Conservation (phyloP, 2,888 invertebrate species). For the Nomada hirtipes region DNA sequence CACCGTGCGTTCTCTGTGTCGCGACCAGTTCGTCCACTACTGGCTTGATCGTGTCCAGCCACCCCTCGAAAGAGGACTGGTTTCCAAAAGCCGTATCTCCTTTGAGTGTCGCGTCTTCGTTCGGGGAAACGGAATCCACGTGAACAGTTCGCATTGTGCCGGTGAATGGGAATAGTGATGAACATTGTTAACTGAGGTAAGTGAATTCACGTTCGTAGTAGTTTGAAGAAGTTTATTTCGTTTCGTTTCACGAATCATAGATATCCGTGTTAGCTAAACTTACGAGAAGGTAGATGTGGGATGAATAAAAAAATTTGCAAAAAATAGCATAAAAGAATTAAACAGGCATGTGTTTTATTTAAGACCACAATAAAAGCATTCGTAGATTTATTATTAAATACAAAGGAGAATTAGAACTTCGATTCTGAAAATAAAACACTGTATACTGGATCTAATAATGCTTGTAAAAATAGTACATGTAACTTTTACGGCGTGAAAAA, state of each 20-base stretch:
- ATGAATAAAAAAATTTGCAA: no score
- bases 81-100: constrained; percentile 68
- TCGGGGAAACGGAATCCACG: constrained; percentile 41
- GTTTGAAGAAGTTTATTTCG: background rate
- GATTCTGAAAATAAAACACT: background rate
- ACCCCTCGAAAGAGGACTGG: constrained; percentile 75
- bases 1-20: constrained; percentile 32
- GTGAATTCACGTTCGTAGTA: constrained; percentile 10
- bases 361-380: no score
- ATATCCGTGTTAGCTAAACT: no score
- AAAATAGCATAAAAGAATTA: no score
- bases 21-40: constrained; percentile 78
- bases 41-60: constrained; percentile 45
- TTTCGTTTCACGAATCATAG: background rate
- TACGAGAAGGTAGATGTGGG: no score
- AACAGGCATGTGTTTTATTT: no score
- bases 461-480: background rate
- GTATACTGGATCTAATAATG: background rate
- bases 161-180: constrained; percentile 49
- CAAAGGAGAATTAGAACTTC: no score
- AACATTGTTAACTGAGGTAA: constrained; percentile 24
- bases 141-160: constrained; percentile 67
- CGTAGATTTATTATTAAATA: no score
- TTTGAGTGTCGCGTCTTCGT: constrained; percentile 44
- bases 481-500: no score